Percentiles rank a stretch among this genome's conserved stretches.
phyloP scores from a whole-genome alignment of 2,113 vertebrate species.

The Hydropotes inermis region DNA sequence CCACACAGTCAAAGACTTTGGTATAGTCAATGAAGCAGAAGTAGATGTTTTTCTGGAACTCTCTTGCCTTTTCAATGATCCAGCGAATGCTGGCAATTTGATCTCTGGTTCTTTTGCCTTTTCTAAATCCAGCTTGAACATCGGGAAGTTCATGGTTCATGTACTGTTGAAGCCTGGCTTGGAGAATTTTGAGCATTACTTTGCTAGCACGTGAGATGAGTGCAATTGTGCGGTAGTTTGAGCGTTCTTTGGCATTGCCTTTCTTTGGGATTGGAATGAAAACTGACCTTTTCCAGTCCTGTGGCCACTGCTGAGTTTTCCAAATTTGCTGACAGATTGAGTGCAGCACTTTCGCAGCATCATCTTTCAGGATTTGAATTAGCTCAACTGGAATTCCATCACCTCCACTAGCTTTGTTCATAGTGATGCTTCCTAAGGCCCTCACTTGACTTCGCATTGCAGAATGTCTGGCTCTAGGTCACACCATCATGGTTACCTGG shows the following conservation, averaged over 20 bases:
- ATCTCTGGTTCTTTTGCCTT: neutral
- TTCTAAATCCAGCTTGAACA: neutral
- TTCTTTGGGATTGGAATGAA: neutral
- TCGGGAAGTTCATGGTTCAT: neutral
- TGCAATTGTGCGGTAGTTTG: neutral
- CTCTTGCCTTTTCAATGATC: neutral
- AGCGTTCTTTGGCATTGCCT: neutral
- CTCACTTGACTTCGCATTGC: neutral
- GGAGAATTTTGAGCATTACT: neutral
- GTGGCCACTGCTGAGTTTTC: neutral
- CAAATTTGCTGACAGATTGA: neutral
- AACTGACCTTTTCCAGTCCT: neutral
- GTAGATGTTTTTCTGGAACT: neutral
- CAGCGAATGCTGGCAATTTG: neutral
- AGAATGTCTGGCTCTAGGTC: neutral
- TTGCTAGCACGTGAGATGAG: neutral
- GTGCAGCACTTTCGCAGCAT: neutral
- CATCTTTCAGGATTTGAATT: neutral
- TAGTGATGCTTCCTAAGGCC: neutral
- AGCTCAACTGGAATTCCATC: neutral
- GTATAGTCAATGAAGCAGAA: neutral
- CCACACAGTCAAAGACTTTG: neutral
- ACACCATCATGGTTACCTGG: neutral
- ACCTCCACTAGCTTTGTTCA: neutral
- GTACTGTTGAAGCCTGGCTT: neutral